Base-by-base conservation (phyloP, 2,113 vertebrate genomes). In the Burhinus bistriatus region DNA sequence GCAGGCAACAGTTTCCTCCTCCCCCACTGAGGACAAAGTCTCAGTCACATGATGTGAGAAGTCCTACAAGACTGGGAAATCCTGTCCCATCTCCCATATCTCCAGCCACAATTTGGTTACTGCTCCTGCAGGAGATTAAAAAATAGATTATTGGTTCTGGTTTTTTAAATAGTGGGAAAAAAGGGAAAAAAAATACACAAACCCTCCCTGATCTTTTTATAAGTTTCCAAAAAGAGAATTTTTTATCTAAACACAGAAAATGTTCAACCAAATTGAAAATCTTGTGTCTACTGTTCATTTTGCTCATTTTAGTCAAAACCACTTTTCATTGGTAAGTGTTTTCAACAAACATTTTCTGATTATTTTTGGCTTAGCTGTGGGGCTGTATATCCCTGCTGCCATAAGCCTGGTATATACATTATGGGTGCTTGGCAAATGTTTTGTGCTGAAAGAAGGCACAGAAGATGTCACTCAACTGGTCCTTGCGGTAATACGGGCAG, bases 171-270 rank as follows among this genome's bases (percentile, higher is more conserved):
- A 30, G 5, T 40, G 1, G 3, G 2, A 15, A 49, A 57, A 75
- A 32, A 2, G 0, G 1, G 0, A 0, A 1, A 8, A 3, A 3
- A 36, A 23, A 3, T 12, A 1, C 1, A 8, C 7, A 32, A 27
- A 13, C 9, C 5, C 7, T 18, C 4, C 8, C 11, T 0, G 0
- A 29, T 18, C 6, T 42, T 42, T 58, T 59, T 11, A 59, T 16
- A 85, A 49, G 12, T 62, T 88, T 89, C 6, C 7, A 49, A 38
- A 68, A 45, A 18, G 1, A 11, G 2, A 36, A 4, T 9, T 34
- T 52, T 72, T 27, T 36, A 34, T 21, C 6, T 55, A 78, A 84
- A 55, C 3, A 26, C 5, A 44, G 26, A 36, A 81, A 40, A 40
- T 5, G 1, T 25, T 92, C 9, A 79, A 8, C 8, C 3, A 45